Conservation (phyloP, 2,113 vertebrate genomes). For the Atractosteus spatula region DNA sequence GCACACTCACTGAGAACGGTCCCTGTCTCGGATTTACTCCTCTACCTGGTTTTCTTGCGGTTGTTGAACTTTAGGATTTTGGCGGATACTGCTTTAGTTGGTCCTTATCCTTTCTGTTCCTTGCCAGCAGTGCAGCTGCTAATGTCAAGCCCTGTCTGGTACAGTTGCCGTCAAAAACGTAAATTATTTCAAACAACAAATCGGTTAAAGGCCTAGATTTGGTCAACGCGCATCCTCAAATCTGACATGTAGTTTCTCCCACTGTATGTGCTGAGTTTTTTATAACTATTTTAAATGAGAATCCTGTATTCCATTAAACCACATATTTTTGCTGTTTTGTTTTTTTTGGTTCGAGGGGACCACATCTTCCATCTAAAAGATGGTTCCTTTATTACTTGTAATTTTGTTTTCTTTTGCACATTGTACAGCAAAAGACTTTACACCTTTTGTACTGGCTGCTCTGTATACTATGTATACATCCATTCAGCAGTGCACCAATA, state of each 20-base stretch:
- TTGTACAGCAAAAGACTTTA: slow-evolving; percentile 69
- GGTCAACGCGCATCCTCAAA: slow-evolving; percentile 33
- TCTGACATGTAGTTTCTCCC: slow-evolving; percentile 33
- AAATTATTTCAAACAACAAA: slow-evolving; percentile 62
- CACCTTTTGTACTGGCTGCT: slow-evolving; percentile 60
- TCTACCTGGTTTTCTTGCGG: slow-evolving; percentile 11
- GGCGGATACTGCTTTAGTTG: slow-evolving; percentile 16
- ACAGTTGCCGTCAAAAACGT: slow-evolving; percentile 49
- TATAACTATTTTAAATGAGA: slow-evolving; percentile 38
- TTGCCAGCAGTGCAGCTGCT: slow-evolving; percentile 48
- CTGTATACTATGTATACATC: slow-evolving; percentile 80
- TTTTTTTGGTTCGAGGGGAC: slow-evolving; percentile 50
- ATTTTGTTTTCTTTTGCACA: slow-evolving; percentile 62
- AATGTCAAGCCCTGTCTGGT: slow-evolving; percentile 60
- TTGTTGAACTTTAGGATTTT: slow-evolving; percentile 20
- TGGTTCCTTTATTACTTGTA: slow-evolving; percentile 53
- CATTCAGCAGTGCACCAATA: slow-evolving; percentile 65
- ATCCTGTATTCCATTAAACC: slow-evolving; percentile 54
- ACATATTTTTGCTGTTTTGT: slow-evolving; percentile 36
- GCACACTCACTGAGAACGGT: too few relatives aligned
- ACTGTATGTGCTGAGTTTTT: slow-evolving; percentile 14
- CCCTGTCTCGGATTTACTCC: too few relatives aligned
- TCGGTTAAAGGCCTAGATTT: slow-evolving; percentile 31
- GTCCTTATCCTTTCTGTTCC: slow-evolving; percentile 39
- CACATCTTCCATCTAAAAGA: slow-evolving; percentile 55